Evolutionary conservation across 2,797 vertebrate genomes (phyloP), one percentile per base, ranked within the genome.

Genomic region (Artibeus lituratus): DNA sequence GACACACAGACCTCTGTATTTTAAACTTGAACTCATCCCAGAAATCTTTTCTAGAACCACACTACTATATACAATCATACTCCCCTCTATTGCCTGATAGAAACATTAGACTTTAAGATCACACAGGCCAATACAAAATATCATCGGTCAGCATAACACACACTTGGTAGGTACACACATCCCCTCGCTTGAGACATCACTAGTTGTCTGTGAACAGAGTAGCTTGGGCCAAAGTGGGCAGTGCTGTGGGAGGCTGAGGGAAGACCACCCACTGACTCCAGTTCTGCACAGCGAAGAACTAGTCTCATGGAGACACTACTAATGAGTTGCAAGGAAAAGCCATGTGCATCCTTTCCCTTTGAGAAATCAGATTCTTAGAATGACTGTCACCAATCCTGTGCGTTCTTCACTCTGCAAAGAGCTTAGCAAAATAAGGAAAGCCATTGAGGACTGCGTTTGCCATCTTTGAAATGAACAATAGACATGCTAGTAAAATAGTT

Each of bases 301-400:
- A 88, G 9, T 37, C 12, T 72, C 74, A 2, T 15, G 7, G 21
- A 83, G 24, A 80, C 16, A 26, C 21, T 32, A 18, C 51, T 73
- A 77, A 73, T 7, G 39, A 92, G 12, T n/a, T 18, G 39, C 29
- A 10, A 93, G 11, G 49, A 90, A 80, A 77, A 35, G 14, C 18
- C 35, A 59, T 3, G 18, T 1, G 53, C 80, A 76, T 16, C 24
- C 24, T 59, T 95, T 86, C 42, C 49, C n/a, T 77, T 53, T 39
- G 37, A 85, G 69, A 94, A 96, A 90, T 80, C 22, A 51, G 35
- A 89, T 81, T 72, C 84, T 84, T 80, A 78, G 55, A 81, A 69
- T 10, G n/a, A 76, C 18, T 44, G 10, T 37, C 39, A 51, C 26
- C 32, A 72, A 44, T 35, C n/a, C 51, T 32, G 9, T 21, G 4